Evolutionary conservation across 1,140 invertebrate genomes (phyloP).

Genomic region (Pachyrhynchus sulphureomaculatus): DNA sequence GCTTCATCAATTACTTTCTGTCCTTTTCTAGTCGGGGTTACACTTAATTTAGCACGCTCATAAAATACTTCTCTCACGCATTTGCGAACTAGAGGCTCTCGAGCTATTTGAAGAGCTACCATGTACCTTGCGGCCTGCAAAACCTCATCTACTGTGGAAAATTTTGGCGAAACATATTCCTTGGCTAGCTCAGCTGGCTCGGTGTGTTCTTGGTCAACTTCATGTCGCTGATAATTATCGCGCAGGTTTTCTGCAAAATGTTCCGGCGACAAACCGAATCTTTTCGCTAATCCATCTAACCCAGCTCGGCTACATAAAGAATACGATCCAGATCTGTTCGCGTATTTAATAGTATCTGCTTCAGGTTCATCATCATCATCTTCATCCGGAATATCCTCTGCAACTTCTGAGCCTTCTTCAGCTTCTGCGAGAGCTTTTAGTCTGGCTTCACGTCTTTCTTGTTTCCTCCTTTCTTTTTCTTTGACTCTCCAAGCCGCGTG

Average conservation of each 20-base stretch:
- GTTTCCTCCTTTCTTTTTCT: conserved; percentile 60
- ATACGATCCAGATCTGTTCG: conserved; percentile 84
- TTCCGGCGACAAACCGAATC: conserved; percentile 89
- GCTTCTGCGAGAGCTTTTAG: conserved; percentile 56
- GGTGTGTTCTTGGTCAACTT: conserved; percentile 87
- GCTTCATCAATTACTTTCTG: conserved; percentile 93
- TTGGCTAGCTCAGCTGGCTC: conserved; percentile 80
- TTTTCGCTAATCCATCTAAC: conserved; percentile 81
- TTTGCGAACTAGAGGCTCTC: conserved; percentile 86
- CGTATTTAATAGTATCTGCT: conserved; percentile 75
- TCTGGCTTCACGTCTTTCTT: conserved; percentile 57
- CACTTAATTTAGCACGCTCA: conserved; percentile 82
- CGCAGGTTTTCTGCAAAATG: conserved; percentile 96
- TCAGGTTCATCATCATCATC: conserved; percentile 61
- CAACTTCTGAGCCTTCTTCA: conserved; percentile 61
- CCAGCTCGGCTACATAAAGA: conserved; percentile 82
- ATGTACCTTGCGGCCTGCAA: conserved; percentile 88
- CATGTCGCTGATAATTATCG: conserved; percentile 96
- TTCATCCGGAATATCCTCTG: conserved; percentile 59
- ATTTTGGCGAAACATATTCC: conserved; percentile 61
- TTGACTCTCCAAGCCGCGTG: conserved; percentile 69
- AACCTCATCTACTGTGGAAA: conserved; percentile 71
- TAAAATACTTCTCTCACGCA: conserved; percentile 87
- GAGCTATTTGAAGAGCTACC: conserved; percentile 89
- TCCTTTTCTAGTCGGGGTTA: conserved; percentile 87